Evolutionary conservation across 2,888 invertebrate genomes (phyloP).

Genomic region (Lobophora halterata): DNA sequence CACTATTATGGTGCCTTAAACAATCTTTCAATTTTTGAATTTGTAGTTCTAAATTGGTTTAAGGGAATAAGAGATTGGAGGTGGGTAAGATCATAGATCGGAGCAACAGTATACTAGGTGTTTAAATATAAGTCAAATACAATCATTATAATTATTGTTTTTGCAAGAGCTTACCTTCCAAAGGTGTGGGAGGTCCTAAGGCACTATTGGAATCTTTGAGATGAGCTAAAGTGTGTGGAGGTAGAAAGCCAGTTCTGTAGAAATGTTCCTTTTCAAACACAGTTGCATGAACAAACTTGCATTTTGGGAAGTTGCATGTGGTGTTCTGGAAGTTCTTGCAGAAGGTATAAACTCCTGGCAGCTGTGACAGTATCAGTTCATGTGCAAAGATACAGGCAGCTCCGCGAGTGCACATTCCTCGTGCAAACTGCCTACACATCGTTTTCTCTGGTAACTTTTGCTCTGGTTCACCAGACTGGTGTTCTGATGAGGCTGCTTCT

Average conservation of each 20-base stretch:
- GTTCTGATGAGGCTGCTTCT: background rate
- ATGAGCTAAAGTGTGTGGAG: constrained; percentile 49
- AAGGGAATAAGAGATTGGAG: no score
- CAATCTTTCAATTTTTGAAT: background rate
- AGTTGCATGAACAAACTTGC: constrained; percentile 60
- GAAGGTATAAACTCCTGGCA: constrained; percentile 55
- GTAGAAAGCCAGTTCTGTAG: constrained; percentile 52
- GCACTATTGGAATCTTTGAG: constrained; percentile 36
- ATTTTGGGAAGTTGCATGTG: constrained; percentile 46
- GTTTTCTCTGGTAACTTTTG: constrained; percentile 20
- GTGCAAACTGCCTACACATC: constrained; percentile 57
- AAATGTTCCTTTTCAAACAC: constrained; percentile 61
- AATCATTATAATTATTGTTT: background rate
- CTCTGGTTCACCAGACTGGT: constrained; percentile 5
- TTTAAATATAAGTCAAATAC: background rate
- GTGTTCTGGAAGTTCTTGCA: constrained; percentile 60
- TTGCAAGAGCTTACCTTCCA: constrained; percentile 37
- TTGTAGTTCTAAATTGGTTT: no score
- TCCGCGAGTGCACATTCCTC: constrained; percentile 55
- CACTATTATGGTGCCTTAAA: background rate
- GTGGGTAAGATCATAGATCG: no score
- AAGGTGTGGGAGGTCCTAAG: constrained; percentile 7
- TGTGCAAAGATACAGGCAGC: constrained; percentile 51
- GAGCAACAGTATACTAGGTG: no score
- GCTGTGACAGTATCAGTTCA: constrained; percentile 48